Evolutionary conservation across 2,888 invertebrate genomes (phyloP), one percentile per base, ranked within the genome.

Genomic region (Chironomus riparius): DNA sequence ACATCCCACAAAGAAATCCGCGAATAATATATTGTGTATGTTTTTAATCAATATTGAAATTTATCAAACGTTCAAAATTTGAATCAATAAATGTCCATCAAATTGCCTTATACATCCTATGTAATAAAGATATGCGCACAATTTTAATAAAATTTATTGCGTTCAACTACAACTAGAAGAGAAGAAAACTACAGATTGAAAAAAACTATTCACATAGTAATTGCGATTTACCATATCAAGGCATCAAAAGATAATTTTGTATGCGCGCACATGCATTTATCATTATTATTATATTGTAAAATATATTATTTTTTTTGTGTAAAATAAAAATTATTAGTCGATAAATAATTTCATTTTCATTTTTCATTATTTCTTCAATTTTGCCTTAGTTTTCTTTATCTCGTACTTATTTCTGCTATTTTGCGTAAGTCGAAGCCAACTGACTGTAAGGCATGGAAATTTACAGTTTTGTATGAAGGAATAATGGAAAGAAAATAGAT

Each of bases 41-140:
- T 56, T 56, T 56, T 56, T 15, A 56, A 56, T 56, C 56, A 56
- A 56, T 18, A 15, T 18, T 56, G 56, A 56, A 56, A 56, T 56
- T 56, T 56, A 56, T 56, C 56, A 56, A 56, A 38, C 38, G 38
- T 38, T 38, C n/a, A 38, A 38, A 38, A 38, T 38, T 38, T 38
- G 38, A 56, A 56, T 56, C 56, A 65, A 65, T 65, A 65, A 65
- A 65, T 65, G 21, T 65, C 21, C 65, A 56, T 56, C 56, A 56
- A 15, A 18, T 7, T 18, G 56, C 22, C 65, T 13, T 24, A 65
- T 62, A 62, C 22, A 62, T 62, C 3, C n/a, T 38, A 56, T 21
- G 7, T 24, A 65, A 65, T 65, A 22, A 22, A 65, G 65, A 65
- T 65, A 65, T 65, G 65, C 56, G 18, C 3, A 56, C 15, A 56